Evolutionary conservation across 2,888 invertebrate species (phyloP).

Genomic region (Tenthredo mesomela): DNA sequence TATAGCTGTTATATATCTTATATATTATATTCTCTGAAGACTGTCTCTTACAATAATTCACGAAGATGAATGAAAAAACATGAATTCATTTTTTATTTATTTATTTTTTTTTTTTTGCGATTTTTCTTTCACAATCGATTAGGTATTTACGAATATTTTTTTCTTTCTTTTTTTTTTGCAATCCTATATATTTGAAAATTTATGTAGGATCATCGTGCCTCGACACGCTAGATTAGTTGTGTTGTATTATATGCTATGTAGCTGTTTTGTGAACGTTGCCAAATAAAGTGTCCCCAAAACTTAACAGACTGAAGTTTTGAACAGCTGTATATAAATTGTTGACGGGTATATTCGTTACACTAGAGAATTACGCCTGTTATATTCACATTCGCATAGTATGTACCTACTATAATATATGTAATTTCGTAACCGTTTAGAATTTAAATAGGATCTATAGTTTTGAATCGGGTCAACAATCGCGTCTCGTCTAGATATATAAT

Average conservation of each 20-base stretch:
- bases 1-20: background rate
- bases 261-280: slow-evolving; percentile 42
- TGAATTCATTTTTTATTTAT: background rate
- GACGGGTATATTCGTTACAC: slow-evolving; percentile 25
- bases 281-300: slow-evolving; percentile 47
- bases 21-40: background rate
- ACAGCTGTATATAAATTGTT: slow-evolving; percentile 46
- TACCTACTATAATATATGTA: too few relatives aligned
- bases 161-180: too few relatives aligned
- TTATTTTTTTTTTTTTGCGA: background rate
- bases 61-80: background rate
- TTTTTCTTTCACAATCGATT: background rate
- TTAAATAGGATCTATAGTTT: background rate
- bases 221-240: background rate
- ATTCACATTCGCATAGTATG: background rate
- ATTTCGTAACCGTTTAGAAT: slow-evolving; percentile 32
- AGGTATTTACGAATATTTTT: background rate
- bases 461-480: slow-evolving; percentile 14
- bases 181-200: background rate
- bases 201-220: background rate
- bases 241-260: background rate
- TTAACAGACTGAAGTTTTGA: slow-evolving; percentile 40
- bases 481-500: background rate
- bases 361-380: background rate
- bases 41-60: background rate